Evolutionary conservation across 2,113 vertebrate genomes (phyloP), one percentile per base, ranked within the genome.

Genomic region (Eolophus roseicapilla): DNA sequence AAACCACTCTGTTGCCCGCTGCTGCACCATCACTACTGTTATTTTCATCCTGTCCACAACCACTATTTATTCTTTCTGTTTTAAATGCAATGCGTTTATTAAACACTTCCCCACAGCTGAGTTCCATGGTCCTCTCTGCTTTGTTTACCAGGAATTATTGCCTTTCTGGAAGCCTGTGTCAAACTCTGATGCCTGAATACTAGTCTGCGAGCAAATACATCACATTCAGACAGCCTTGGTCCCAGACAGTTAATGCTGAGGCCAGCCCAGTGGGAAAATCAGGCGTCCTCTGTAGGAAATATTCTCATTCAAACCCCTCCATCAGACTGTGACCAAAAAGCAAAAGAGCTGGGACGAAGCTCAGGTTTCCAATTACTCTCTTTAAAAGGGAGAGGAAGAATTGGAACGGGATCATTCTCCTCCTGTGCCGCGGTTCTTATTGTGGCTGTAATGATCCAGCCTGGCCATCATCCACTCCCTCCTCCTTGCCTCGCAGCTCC

Each of bases 301-400:
- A 76, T 95, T 96, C 91, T 88, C 86, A 90, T 93, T 96, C 80
- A 93, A 85, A 82, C 65, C 43, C 74, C 65, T 95, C 88, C 68
- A 59, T 69, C 91, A 35, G 82, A 75, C 83, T 65, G 91, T 82
- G 88, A 68, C 57, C 27, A 68, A 70, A 90, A 46, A 55, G 76
- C n/a, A 57, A 89, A 94, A 91, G 95, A 65, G 46, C 68, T 83
- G 82, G 27, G 63, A 63, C 92, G 90, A 70, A 86, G n/a, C 80
- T 92, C 37, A 5, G 37, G 85, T 91, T 97, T 96, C 69, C 90
- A 93, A 95, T 96, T 77, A 96, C 71, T 77, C 84, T 76, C 21
- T 86, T 93, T 50, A 86, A 95, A 93, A 93, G 87, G 57, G 64
- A 81, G 78, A 92, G 67, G 70, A 63, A 77, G 88, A 95, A 76